Evolutionary conservation across 2,797 vertebrate genomes (phyloP), one percentile per base, ranked within the genome.

Genomic region (Myioborus melanocephalus): DNA sequence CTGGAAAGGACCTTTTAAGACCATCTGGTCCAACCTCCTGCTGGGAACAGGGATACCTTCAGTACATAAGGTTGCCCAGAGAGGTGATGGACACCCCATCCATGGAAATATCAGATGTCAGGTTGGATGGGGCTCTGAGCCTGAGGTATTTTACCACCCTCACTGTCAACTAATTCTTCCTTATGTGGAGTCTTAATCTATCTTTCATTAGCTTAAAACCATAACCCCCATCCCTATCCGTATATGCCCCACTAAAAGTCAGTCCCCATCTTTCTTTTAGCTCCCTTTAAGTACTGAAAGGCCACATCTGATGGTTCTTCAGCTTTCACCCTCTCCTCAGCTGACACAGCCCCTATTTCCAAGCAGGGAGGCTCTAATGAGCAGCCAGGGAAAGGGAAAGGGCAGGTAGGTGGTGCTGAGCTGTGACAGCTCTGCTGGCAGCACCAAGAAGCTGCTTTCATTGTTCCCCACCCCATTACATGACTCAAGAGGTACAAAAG

Each of bases 21-120:
- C 0, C 46, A 34, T 3, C 26, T 1, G 23, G 15, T 37, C 35
- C 49, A 34, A 2, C 2, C 4, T 6, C 15, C 2, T 71, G 27
- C 30, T 7, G 3, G 16, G 15, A 0, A 1, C n/a, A 55, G 39
- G 9, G 44, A 50, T 30, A 37, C 12, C 23, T 35, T 11, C 23
- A 18, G 1, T 7, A 1, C 4, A 13, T 9, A 53, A 69, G 35
- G 30, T 6, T 34, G 14, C 18, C 5, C 30, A 77, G 41, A 79
- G 41, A 55, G n/a, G 21, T 32, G n/a, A 24, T 65, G n/a, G 50
- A 46, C 10, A 8, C 21, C 4, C 39, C 39, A 55, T 13, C 49
- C 75, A 20, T 55, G 75, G 49, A 24, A 35, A 24, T 17, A 35
- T 15, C 47, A 43, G 37, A 30, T 34, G 32, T 34, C 26, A 77